Conservation (phyloP, 2,888 invertebrate genomes). For the Sminthurinus aureus region DNA sequence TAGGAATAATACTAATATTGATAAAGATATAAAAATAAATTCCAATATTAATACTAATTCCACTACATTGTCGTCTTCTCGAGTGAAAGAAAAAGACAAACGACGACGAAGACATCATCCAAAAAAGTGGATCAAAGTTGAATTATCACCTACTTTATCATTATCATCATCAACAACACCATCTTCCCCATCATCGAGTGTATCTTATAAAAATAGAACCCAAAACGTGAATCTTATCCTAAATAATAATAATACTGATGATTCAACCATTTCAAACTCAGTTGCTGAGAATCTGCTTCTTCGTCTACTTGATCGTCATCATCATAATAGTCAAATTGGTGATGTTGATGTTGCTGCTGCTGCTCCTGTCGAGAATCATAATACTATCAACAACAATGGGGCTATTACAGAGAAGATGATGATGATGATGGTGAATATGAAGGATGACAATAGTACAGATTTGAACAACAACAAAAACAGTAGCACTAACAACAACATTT, state of each 20-base stretch:
- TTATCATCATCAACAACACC: background rate
- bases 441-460: slow-evolving; percentile 9
- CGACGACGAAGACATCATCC: background rate
- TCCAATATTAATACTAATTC: slow-evolving; percentile 8
- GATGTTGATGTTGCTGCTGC: background rate
- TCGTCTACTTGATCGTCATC: slow-evolving; percentile 24
- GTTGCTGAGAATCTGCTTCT: slow-evolving; percentile 9
- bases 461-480: slow-evolving; percentile 23
- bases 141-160: slow-evolving; percentile 46
- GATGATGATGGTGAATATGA: slow-evolving; percentile 27
- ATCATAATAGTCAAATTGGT: slow-evolving; percentile 6
- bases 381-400: slow-evolving; percentile 32
- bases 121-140: slow-evolving; percentile 60
- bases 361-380: slow-evolving; percentile 22
- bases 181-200: background rate
- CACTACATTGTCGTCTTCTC: background rate
- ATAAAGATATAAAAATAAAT: slow-evolving; percentile 13
- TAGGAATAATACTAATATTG: background rate
- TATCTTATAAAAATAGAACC: background rate
- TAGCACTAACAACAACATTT: background rate
- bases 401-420: slow-evolving; percentile 19
- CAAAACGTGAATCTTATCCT: background rate
- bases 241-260: background rate
- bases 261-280: background rate
- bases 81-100: background rate